Base-by-base conservation (phyloP, 2,113 vertebrate species). In the Thymallus thymallus region DNA sequence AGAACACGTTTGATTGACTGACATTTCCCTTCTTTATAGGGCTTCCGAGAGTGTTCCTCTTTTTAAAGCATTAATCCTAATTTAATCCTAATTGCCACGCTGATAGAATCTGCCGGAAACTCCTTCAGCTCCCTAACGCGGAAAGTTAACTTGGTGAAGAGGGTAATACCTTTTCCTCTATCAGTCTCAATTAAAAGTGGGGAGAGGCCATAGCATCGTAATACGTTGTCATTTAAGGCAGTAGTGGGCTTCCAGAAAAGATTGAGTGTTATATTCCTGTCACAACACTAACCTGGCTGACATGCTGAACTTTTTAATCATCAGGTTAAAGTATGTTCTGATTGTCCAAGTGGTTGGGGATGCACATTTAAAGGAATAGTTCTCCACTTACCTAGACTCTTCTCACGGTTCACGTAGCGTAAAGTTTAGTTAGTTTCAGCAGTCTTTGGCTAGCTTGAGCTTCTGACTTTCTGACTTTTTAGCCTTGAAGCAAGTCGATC, bases 121-220 rank as follows among this genome's bases (percentile, higher is more conserved):
- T 87, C 82, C 82, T 87, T 86, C 76, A 80, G 82, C 75, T 82
- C 84, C 74, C 74, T 90, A 85, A 87, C 89, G 86, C 83, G 77
- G 69, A 84, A 86, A 82, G 85, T 86, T 86, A 83, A 84, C 68
- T 80, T 89, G 85, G 87, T 86, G 81, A 86, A 60, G 80, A 24
- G 13, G 76, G 84, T 76, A 81, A 84, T 88, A 84, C 68, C 68
- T 63, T 13, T 35, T 82, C 74, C 63, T 72, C 84, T 81, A 90
- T 89, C 85, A 80, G 80, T 89, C 84, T 85, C 79, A 79, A 86
- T 86, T 87, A 87, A 87, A 85, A 85, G 58, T 63, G 71, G 71
- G 79, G 68, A 75, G 68, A 23, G 72, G 73, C 80, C 76, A 82
- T 80, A 87, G 84, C 83, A 80, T 91, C 81, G 82, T 80, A 85